Base-by-base conservation (phyloP, 2,797 vertebrate species). In the Dermochelys coriacea region DNA sequence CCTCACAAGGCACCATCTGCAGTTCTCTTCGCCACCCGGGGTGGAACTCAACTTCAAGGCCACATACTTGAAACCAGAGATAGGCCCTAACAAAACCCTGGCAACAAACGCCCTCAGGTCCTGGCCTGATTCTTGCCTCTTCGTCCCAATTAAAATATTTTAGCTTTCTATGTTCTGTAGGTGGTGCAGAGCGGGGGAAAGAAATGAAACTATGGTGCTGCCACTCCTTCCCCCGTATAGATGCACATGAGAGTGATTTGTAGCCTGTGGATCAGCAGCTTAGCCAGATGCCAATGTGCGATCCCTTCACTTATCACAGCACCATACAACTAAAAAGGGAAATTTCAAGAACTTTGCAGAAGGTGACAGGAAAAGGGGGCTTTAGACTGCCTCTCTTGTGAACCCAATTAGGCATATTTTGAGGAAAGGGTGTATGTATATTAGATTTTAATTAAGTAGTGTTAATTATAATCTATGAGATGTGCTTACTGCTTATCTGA, bases 401-500 rank as follows among this genome's bases (percentile, higher is more conserved):
- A 98, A 97, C 98, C 96, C 98, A 98, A 97, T 98, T 97, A 98
- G 97, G 96, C 94, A 80, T 97, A 98, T 98, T 98, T 92, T 97
- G 98, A 97, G 97, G 97, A 98, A 97, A 98, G 97, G 97, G 97
- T 98, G 96, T 97, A 98, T 97, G 98, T 98, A 98, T 98, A 98
- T 98, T 98, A 98, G 98, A 98, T 98, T 98, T 98, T 98, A 98
- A 98, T 98, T 98, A 98, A 98, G 98, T 98, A 98, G 97, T 98
- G 98, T 98, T 98, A 98, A 98, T 98, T 98, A 98, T 98, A 98
- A 98, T 98, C 98, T 98, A 98, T 98, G 98, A 98, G 98, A 98
- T 98, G 98, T 98, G 98, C 98, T 98, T 98, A 98, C 98, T 97
- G 98, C 97, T 98, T 98, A 98, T 98, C 98, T 98, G 98, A 98